phyloP scores from a whole-genome alignment of 1,140 invertebrate species.

The Brachionus manjavacas region DNA sequence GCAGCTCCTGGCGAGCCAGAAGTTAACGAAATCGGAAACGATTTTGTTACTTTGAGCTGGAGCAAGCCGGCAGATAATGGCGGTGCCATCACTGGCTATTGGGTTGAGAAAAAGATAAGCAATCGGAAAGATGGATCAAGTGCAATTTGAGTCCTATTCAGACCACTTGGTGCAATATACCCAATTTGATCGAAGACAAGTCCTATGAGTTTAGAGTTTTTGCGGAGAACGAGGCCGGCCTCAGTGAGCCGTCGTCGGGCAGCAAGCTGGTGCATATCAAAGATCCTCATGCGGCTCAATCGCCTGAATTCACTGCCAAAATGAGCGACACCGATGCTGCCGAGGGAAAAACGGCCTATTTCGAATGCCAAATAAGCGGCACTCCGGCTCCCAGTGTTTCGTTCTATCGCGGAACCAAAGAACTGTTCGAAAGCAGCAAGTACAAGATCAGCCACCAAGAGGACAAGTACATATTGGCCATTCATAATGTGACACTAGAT shows the following conservation, averaged over 20 bases:
- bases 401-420: slow-evolving; percentile 74
- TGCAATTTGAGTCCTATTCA: slow-evolving; percentile 64
- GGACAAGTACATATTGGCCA: slow-evolving; percentile 72
- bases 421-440: slow-evolving; percentile 79
- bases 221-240: slow-evolving; percentile 87
- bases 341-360: slow-evolving; percentile 45
- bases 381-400: slow-evolving; percentile 44
- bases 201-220: slow-evolving; percentile 97
- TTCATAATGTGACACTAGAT: slow-evolving; percentile 88
- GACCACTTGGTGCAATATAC: slow-evolving; percentile 83
- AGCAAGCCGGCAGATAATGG: slow-evolving; percentile 91
- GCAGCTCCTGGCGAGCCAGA: slow-evolving; percentile 3
- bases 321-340: slow-evolving; percentile 43
- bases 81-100: slow-evolving; percentile 85
- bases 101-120: slow-evolving; percentile 85
- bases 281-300: slow-evolving; percentile 65
- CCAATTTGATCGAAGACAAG: slow-evolving; percentile 91
- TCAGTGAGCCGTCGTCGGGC: slow-evolving; percentile 71
- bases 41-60: slow-evolving; percentile 96
- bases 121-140: slow-evolving; percentile 77
- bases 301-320: slow-evolving; percentile 44
- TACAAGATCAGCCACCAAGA: slow-evolving; percentile 86
- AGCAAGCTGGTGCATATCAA: slow-evolving; percentile 63
- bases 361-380: slow-evolving; percentile 45
- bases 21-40: slow-evolving; percentile 68